A percentile compares a stretch with the other conserved stretches of the same genome.
Evolutionary conservation across 2,888 invertebrate species (phyloP).

Genomic region (Dorcus parallelipipedus): DNA sequence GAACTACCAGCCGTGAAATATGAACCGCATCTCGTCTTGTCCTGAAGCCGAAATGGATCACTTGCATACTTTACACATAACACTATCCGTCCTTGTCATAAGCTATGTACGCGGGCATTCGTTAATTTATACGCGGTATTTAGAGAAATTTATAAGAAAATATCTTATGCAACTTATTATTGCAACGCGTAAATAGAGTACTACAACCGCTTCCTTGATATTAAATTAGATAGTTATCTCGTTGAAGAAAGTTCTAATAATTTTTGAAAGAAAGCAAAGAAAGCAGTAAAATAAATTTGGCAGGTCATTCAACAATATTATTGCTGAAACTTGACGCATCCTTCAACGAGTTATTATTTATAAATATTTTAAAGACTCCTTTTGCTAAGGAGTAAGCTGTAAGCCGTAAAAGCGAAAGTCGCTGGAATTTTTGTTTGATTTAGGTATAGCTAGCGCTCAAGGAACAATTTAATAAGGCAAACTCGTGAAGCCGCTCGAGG

Average conservation of each 20-base stretch:
- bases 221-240: not conserved
- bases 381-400: no score
- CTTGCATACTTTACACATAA: slow-evolving; percentile 12
- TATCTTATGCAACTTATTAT: not conserved
- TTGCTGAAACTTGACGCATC: no score
- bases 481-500: no score
- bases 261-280: no score
- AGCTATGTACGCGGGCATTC: not conserved
- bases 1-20: slow-evolving; percentile 42
- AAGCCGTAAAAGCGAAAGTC: no score
- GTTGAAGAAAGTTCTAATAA: slow-evolving; percentile 1
- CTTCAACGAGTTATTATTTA: no score
- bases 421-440: no score
- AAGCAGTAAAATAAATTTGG: no score
- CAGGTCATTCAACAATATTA: no score
- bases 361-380: no score
- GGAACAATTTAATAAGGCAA: no score
- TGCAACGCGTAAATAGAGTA: not conserved
- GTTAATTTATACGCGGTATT: slow-evolving; percentile 1
- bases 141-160: not conserved
- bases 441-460: no score
- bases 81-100: slow-evolving; percentile 10
- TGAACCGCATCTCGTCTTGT: slow-evolving; percentile 30
- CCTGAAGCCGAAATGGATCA: slow-evolving; percentile 18
- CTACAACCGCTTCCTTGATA: not conserved